Base-by-base conservation (phyloP, 2,888 invertebrate species). In the Diabrotica balteata region DNA sequence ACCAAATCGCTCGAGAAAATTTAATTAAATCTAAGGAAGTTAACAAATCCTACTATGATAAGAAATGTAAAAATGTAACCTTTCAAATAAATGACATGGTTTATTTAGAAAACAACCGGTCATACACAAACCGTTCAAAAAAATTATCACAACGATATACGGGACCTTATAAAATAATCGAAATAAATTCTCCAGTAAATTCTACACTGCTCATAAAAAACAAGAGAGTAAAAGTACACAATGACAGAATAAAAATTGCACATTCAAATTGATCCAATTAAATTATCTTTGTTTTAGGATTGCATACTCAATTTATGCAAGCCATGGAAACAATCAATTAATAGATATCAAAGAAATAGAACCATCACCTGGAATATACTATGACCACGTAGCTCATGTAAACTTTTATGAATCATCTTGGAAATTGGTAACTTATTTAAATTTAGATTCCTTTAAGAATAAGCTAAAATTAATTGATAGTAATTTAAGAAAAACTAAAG, bases 21-120 rank as follows among this genome's bases (percentile, higher is more conserved):
- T 44, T 63, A 17, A 58, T 66, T 10, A 47, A 66, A 46, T 65
- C 70, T 6, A 77, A 78, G 66, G 44, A 66, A 59, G 73, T 53
- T 55, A 75, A 73, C 50, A 78, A 78, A 73, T 65, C 70, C 66
- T 70, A 72, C 51, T 76, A 76, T 59, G 76, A 77, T 55, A 71
- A 66, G 50, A 70, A 70, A 46, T 17, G 54, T 46, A 72, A 67
- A 47, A 46, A 51, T 22, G 7, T 59, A 49, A 46, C 63, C 9
- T 69, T 63, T 53, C 45, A 69, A 52, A 17, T 66, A 51, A 70
- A 70, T 17, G 70, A 73, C 22, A 17, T 50, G 7, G 70, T 72
- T 17, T 68, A 66, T 42, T 7, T 52, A 45, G 52, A 53, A 22
- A 32, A 59, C 10, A 52, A 52, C 10, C 9, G 8, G 5, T 22